phyloP scores from a whole-genome alignment of 2,113 vertebrate genomes.

The Centropus bengalensis region DNA sequence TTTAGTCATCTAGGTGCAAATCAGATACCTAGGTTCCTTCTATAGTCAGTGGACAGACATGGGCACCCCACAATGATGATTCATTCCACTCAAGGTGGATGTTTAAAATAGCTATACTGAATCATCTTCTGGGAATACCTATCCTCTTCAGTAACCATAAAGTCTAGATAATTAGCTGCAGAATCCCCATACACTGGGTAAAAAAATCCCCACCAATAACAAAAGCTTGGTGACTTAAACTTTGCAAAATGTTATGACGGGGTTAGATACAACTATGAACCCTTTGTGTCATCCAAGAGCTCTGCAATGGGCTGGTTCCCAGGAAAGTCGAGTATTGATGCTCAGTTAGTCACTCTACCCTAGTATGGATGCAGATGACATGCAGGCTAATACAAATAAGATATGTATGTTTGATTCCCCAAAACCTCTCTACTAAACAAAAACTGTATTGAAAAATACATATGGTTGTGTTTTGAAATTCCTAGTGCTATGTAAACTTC shows the following conservation, averaged over 20 bases:
- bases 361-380: fast-evolving
- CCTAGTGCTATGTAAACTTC: neutral
- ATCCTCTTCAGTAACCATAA: neutral
- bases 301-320: neutral
- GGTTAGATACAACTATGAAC: neutral
- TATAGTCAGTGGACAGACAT: neutral
- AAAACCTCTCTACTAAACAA: neutral
- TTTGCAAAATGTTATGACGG: neutral
- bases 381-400: neutral
- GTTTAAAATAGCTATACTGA: neutral
- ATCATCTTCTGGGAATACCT: neutral
- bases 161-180: neutral
- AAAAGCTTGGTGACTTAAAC: neutral
- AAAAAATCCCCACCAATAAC: neutral
- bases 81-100: neutral
- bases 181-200: neutral
- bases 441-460: neutral
- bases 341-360: neutral
- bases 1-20: neutral
- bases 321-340: neutral
- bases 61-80: neutral
- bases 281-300: neutral
- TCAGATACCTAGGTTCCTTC: neutral
- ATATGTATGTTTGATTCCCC: neutral
- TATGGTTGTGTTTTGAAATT: neutral